Base-by-base conservation (phyloP, 2,888 invertebrate species). In the Hydroisotoma schaefferi region DNA sequence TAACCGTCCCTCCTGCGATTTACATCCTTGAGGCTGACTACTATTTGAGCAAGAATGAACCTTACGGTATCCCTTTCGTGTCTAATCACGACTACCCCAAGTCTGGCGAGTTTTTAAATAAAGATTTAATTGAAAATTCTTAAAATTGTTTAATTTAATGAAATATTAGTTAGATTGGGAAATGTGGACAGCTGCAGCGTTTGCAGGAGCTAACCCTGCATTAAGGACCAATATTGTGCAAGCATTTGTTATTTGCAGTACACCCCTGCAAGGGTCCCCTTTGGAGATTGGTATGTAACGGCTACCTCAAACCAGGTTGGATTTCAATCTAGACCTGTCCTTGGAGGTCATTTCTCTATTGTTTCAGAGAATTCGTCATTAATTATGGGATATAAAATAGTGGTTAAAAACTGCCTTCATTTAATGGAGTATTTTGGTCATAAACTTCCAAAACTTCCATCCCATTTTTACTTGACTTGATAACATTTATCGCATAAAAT, bases 161-260 rank as follows among this genome's bases (percentile, higher is more conserved):
- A n/a, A n/a, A n/a, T n/a, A n/a, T n/a, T n/a, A n/a, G n/a, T n/a
- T n/a, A 65, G 70, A 70, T 49, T 70, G 70, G 70, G 70, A 70
- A 55, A 49, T 70, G 58, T 70, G 70, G 70, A 65, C 68, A 1
- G 70, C 70, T 1, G 70, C 70, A 2, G 64, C 68, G 18, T 70
- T 65, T 26, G 70, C 68, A 28, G 59, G 65, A 2, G 51, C 40
- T 2, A 66, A 44, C 43, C 70, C 67, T 10, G 38, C 26, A 2
- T 44, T 70, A 0, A 56, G 56, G 12, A 51, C 37, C 0, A 27
- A 52, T 40, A 18, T 68, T 0, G 43, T 70, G 38, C 37, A 43
- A n/a, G 40, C 37, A 40, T 37, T 70, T 26, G 60, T n/a, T n/a
- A n/a, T 47, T 49, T 70, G 53, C 46, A 53, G 37, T 47, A 38